Base-by-base conservation (phyloP, 2,797 vertebrate genomes). In the Parotocinclus haroldoi region DNA sequence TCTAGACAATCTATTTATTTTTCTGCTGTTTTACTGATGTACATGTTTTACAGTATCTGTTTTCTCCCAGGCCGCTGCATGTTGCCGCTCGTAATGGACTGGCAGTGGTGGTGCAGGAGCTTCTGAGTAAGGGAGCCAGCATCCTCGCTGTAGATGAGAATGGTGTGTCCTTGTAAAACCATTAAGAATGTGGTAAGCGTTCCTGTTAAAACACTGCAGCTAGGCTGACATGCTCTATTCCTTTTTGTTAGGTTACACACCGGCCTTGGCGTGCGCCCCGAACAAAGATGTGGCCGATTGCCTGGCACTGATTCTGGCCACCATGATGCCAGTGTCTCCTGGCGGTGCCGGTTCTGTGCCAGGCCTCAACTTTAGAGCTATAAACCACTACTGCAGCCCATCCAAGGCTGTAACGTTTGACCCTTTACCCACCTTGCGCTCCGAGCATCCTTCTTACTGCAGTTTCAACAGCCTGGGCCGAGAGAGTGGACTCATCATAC, bases 231-330 rank as follows among this genome's bases (percentile, higher is more conserved):
- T 10, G 11, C 27, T 7, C 37, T 9, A 7, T 14, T 3, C 48
- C 40, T 0, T 18, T 63, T 44, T 46, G 4, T 16, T 63, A 94
- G 92, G 92, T 78, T 93, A 94, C 75, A 94, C 92, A 61, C 92
- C 92, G 46, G 92, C 92, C 67, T 82, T 98, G 89, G 95, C 95
- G 63, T 98, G 96, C 56, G 93, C 95, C 1, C 95, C 96, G 46
- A 98, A 94, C 78, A 94, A 94, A 58, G 95, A 98, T 1, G 96
- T 98, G 68, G 96, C 96, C 0, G 95, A 98, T 81, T 98, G 96
- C 82, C 85, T 98, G 53, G 95, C 95, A 1, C 94, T 98, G 76
- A 98, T 98, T 85, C 88, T 98, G 82, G 92, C 95, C 87, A 98
- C 93, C 36, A 96, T 98, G 95, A 95, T 98, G 92, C 96, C 95